Base-by-base conservation (phyloP, 2,797 vertebrate genomes). In the Arctocebus calabarensis region DNA sequence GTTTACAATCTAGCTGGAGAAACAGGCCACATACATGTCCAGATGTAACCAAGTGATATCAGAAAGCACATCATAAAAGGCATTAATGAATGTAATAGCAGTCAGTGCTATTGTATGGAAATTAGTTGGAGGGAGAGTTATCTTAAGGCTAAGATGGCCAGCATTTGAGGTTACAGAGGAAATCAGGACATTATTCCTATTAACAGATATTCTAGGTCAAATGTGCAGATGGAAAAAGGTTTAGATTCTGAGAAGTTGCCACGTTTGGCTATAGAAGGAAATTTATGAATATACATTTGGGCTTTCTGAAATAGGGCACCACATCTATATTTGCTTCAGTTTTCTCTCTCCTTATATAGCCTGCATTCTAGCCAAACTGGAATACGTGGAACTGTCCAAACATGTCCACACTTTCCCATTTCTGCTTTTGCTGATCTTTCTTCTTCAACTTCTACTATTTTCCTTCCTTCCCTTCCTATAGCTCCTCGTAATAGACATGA, bases 51-150 rank as follows among this genome's bases (percentile, higher is more conserved):
- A 79, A 79, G n/a, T 23, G 29, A 3, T 32, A 79, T 74, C 32
- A 83, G 45, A 83, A 83, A 96, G 32, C 32, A 83, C 13, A 70
- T 34, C n/a, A 88, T 66, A 85, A 34, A 86, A 66, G 16, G 43
- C 6, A 74, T 78, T 94, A 73, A 37, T 70, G 85, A 94, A 78
- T 57, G 74, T 48, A 83, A 34, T 40, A 73, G 43, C 34, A 83
- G 9, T 75, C 20, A 64, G 25, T 78, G 11, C 13, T 3, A 90
- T 37, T 19, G 10, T 79, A 85, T 52, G 9, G 20, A 55, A 83
- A 14, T 45, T 64, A 66, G 57, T 86, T 32, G 11, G 14, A 68
- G 1, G 11, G 20, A 48, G 22, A 81, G 8, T 89, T 75, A 73
- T 48, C 3, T 89, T 61, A 57, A 25, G 20, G 20, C 3, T 45